Evolutionary conservation across 2,888 invertebrate genomes (phyloP).

Genomic region (Ophioninae sp.): DNA sequence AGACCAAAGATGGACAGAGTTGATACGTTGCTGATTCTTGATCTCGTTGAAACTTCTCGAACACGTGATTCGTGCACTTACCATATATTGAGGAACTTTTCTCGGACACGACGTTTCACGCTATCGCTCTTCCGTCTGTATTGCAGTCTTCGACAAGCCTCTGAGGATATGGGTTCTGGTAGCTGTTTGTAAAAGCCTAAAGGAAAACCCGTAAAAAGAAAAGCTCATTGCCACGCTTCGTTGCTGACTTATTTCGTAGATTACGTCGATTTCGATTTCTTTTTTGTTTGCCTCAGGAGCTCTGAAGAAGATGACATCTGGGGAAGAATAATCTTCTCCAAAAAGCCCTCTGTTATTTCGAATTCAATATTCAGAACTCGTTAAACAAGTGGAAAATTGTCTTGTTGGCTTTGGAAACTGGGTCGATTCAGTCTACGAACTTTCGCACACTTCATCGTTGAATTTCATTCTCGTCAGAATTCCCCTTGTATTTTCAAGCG

Average conservation of each 20-base stretch:
- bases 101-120: constrained; percentile 83
- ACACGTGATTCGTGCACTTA: constrained; percentile 76
- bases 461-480: constrained; percentile 4
- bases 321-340: not conserved
- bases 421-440: not conserved
- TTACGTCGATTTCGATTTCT: not conserved
- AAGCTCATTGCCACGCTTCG: constrained; percentile 30
- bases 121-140: constrained; percentile 85
- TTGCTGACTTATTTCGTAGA: not conserved
- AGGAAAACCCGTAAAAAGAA: constrained; percentile 52
- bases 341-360: not conserved
- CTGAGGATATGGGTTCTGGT: constrained; percentile 83
- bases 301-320: not conserved
- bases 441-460: not conserved
- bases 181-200: constrained; percentile 85
- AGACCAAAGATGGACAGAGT: too few species aligned
- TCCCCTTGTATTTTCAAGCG: constrained; percentile 17
- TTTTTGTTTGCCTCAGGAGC: not conserved
- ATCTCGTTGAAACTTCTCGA: constrained; percentile 31
- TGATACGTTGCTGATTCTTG: not conserved
- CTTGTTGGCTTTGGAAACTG: not conserved
- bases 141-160: constrained; percentile 83
- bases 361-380: constrained; percentile 17
- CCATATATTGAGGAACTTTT: constrained; percentile 85
- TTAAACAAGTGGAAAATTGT: not conserved